Percentiles rank a stretch among this genome's conserved stretches.
These are phyloP conservation scores for Diarsia brunnea DNA, from an alignment of 2,888 invertebrate genomes.

Conservation along the genomic window DNA sequence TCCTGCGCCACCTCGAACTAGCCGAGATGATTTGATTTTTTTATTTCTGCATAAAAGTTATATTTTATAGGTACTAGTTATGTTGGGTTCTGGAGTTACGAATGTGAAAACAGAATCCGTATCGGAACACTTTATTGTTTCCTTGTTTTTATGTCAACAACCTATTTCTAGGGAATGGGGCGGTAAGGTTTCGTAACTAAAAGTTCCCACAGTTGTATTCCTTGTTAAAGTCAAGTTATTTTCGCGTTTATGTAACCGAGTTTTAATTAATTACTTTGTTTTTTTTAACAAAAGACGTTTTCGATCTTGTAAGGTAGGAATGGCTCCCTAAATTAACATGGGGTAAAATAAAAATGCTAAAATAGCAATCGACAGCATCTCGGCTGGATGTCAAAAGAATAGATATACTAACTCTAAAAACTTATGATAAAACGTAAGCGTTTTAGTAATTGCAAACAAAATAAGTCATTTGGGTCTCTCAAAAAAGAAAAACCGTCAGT, in stretches of 20 bases:
- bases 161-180: constrained; percentile 38
- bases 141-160: constrained; percentile 36
- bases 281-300: not conserved
- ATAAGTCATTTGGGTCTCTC: not conserved
- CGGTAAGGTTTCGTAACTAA: constrained; percentile 25
- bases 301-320: not conserved
- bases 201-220: constrained; percentile 14
- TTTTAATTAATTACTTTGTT: not conserved
- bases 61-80: constrained; percentile 6
- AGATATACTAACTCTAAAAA: not conserved
- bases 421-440: not conserved
- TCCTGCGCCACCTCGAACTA: too few species aligned
- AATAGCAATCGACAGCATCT: not conserved
- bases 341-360: not conserved
- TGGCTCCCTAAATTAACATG: not conserved
- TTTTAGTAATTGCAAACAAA: not conserved
- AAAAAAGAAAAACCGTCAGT: not conserved
- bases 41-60: constrained; percentile 13
- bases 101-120: constrained; percentile 40
- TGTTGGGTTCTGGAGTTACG: not conserved
- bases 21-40: too few species aligned
- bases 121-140: constrained; percentile 34
- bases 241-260: not conserved
- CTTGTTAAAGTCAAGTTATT: constrained; percentile 15
- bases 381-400: not conserved